Percentiles rank a stretch among this genome's conserved stretches.
Conservation (phyloP, 2,888 invertebrate species). For the Trachelus stipa region DNA sequence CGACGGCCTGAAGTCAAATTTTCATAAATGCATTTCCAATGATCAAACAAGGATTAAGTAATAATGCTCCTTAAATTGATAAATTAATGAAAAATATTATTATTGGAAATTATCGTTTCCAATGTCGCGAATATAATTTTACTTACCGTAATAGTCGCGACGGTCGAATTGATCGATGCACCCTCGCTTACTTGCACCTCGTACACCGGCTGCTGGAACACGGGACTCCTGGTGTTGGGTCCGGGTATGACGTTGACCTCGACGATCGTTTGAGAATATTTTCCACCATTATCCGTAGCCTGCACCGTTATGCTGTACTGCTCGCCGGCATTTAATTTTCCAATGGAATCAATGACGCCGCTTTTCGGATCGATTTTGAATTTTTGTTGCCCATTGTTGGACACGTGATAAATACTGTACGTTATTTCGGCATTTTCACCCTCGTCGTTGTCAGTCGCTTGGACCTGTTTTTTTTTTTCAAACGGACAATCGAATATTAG, state of each 20-base stretch:
- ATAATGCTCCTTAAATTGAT: not conserved
- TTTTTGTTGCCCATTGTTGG: constrained; percentile 89
- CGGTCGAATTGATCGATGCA: constrained; percentile 87
- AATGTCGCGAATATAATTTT: not conserved
- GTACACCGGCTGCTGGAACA: constrained; percentile 84
- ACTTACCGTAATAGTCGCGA: constrained; percentile 79
- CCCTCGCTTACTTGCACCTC: constrained; percentile 91
- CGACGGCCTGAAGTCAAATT: constrained; percentile 74
- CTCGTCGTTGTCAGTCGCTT: constrained; percentile 87
- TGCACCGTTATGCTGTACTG: constrained; percentile 90
- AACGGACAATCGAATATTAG: not conserved
- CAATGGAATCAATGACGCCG: constrained; percentile 83
- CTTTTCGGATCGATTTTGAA: constrained; percentile 85
- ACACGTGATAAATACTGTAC: constrained; percentile 90
- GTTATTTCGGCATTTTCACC: constrained; percentile 85
- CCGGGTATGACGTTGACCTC: constrained; percentile 88
- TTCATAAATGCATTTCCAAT: not conserved
- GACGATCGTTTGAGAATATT: constrained; percentile 86
- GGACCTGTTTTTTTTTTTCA: constrained; percentile 68
- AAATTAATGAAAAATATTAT: not conserved
- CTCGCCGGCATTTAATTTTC: constrained; percentile 85
- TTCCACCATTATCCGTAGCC: constrained; percentile 83
- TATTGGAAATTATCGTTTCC: not conserved
- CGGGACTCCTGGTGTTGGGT: constrained; percentile 83
- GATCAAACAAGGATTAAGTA: not conserved